These are phyloP conservation scores for Drosophila pachea DNA, from an alignment of 1,140 invertebrate genomes.

Conservation along the genomic window DNA sequence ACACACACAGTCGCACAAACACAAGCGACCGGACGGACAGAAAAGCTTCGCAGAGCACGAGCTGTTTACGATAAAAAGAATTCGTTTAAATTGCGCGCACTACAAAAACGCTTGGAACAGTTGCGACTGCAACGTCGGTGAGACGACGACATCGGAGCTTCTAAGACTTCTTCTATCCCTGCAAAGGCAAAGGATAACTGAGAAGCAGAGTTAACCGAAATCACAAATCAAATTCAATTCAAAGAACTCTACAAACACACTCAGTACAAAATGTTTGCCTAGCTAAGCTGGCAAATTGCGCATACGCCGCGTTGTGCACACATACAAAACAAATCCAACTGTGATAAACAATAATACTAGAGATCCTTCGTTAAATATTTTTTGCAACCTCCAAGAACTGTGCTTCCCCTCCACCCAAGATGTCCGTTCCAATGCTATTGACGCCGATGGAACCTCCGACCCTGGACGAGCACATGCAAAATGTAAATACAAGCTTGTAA, in stretches of 20 bases:
- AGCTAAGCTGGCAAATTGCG: conserved; percentile 47
- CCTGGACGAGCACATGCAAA: conserved; percentile 65
- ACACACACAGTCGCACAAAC: no score
- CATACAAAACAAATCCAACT: conserved; percentile 47
- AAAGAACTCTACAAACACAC: conserved; percentile 14
- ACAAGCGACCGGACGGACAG: conserved; percentile 47
- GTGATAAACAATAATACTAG: conserved; percentile 51
- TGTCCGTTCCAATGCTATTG: conserved; percentile 66
- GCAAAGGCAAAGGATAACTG: conserved; percentile 11
- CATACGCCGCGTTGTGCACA: conserved; percentile 64
- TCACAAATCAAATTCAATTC: background rate
- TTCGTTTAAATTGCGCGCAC: conserved; percentile 76
- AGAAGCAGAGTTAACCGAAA: background rate
- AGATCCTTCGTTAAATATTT: conserved; percentile 21
- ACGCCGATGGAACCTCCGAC: conserved; percentile 58
- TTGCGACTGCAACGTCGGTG: conserved; percentile 69
- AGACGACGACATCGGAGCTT: conserved; percentile 51
- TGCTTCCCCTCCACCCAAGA: conserved; percentile 14
- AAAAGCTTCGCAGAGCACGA: conserved; percentile 54
- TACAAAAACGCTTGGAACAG: conserved; percentile 67
- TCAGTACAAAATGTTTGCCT: conserved; percentile 63
- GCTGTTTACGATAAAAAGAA: conserved; percentile 71
- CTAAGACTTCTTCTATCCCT: conserved; percentile 45
- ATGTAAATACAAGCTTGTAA: conserved; percentile 54
- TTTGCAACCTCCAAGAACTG: conserved; percentile 25